Conservation (phyloP, 2,888 invertebrate species). For the Orchesellides sinensis region DNA sequence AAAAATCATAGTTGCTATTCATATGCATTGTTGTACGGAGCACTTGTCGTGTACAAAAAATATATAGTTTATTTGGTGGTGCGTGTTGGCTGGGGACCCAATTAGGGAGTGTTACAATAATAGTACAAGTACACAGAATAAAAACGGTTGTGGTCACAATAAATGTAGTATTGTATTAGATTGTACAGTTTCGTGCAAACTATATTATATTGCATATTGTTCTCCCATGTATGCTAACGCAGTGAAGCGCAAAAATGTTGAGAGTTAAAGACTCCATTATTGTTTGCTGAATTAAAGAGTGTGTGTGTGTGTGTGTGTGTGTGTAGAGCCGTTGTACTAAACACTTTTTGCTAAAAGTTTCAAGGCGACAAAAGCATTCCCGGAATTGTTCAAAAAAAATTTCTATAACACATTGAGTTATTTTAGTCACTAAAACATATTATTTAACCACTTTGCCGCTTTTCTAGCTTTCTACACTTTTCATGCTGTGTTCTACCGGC, state of each 20-base stretch:
- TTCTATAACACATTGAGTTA: slow-evolving; percentile 29
- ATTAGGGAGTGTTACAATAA: slow-evolving; percentile 31
- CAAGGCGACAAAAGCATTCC: slow-evolving; percentile 53
- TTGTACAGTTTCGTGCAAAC: not conserved
- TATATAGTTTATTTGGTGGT: too few relatives aligned
- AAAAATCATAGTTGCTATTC: too few relatives aligned
- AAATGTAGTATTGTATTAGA: not conserved
- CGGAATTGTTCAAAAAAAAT: slow-evolving; percentile 20
- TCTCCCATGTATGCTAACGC: not conserved
- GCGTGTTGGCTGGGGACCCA: slow-evolving; percentile 30
- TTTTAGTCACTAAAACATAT: slow-evolving; percentile 5
- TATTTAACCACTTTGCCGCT: not conserved
- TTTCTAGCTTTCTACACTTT: too few relatives aligned
- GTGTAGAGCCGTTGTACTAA: too few relatives aligned
- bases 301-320: too few relatives aligned
- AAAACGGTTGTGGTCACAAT: not conserved
- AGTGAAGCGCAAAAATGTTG: not conserved
- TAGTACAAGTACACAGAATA: not conserved
- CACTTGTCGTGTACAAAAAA: slow-evolving; percentile 40
- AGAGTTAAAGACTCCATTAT: too few relatives aligned
- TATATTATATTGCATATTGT: not conserved
- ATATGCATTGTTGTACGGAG: slow-evolving; percentile 11
- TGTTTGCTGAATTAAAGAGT: too few relatives aligned
- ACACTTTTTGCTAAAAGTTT: slow-evolving; percentile 34
- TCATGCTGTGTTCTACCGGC: too few relatives aligned